phyloP scores from a whole-genome alignment of 2,888 invertebrate genomes.

The Baccha elongata region DNA sequence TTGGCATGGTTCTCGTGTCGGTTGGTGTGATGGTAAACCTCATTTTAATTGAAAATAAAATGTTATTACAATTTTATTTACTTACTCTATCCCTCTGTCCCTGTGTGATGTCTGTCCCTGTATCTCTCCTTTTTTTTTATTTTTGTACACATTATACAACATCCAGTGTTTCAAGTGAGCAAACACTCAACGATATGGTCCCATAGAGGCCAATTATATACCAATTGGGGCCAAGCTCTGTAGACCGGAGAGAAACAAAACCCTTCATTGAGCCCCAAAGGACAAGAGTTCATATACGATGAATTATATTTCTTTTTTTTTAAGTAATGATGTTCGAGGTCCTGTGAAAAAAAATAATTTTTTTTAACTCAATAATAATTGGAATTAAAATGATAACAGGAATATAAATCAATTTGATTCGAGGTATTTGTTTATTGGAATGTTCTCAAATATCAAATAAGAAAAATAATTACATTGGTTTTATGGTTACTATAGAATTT shows the following conservation, averaged over 20 bases:
- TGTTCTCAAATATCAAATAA: too few species aligned
- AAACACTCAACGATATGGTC: conserved; percentile 34
- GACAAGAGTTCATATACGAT: conserved; percentile 41
- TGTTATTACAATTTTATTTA: conserved; percentile 73
- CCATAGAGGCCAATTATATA: conserved; percentile 66
- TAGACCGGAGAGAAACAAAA: conserved; percentile 29
- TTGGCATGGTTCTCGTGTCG: conserved; percentile 13
- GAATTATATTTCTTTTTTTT: conserved; percentile 58
- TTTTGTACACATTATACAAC: neutral
- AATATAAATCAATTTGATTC: conserved; percentile 50
- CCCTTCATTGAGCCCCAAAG: conserved; percentile 22
- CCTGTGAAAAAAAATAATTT: neutral
- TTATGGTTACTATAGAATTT: too few species aligned
- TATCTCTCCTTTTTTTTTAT: neutral
- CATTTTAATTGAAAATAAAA: conserved; percentile 74
- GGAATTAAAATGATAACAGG: conserved; percentile 55
- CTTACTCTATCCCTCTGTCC: conserved; percentile 28
- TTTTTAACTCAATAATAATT: conserved; percentile 23
- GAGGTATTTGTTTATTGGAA: too few species aligned
- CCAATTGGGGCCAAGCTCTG: conserved; percentile 56
- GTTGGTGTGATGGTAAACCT: conserved; percentile 61
- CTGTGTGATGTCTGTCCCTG: neutral
- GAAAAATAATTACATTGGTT: too few species aligned
- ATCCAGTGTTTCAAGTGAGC: conserved; percentile 16
- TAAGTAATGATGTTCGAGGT: conserved; percentile 47